Percentiles rank a stretch among this genome's conserved stretches.
Evolutionary conservation across 2,888 invertebrate species (phyloP).

Genomic region (Sturmia bella): DNA sequence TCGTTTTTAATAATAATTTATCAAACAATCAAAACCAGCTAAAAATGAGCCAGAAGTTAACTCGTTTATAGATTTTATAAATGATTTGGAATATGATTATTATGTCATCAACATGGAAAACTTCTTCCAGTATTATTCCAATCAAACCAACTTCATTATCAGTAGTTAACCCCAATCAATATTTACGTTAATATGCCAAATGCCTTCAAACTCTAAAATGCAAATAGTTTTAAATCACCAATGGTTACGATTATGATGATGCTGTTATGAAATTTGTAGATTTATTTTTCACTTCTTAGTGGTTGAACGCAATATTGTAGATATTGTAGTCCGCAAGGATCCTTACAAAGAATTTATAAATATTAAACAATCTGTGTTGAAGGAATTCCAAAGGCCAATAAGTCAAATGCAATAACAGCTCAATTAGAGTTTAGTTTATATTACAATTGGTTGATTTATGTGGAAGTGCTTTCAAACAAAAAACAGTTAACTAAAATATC

Average conservation of each 20-base stretch:
- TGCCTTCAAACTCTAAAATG: conserved; percentile 1
- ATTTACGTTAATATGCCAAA: conserved; percentile 15
- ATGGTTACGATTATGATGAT: conserved; percentile 9
- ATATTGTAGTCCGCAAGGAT: not conserved
- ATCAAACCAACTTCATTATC: conserved; percentile 32
- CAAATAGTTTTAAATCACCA: conserved; percentile 9
- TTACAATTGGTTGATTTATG: not conserved
- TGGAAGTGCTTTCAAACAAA: too few relatives aligned
- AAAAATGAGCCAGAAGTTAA: conserved; percentile 5
- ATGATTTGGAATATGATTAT: conserved; percentile 22
- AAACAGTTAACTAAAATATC: too few relatives aligned
- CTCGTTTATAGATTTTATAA: conserved; percentile 45
- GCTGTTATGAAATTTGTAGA: not conserved
- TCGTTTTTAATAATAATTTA: too few relatives aligned
- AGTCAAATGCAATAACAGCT: not conserved
- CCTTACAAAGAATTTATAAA: conserved; percentile 1
- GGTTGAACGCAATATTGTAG: conserved; percentile 10
- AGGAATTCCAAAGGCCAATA: not conserved
- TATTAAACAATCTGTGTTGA: conserved; percentile 8
- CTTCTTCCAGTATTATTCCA: conserved; percentile 39
- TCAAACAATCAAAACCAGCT: too few relatives aligned
- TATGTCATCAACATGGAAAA: conserved; percentile 22
- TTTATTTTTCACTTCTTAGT: conserved; percentile 26
- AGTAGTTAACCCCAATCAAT: conserved; percentile 54
- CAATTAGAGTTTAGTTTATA: conserved; percentile 2